Evolutionary conservation across 1,140 invertebrate species (phyloP).

Genomic region (Danaus melanippus): DNA sequence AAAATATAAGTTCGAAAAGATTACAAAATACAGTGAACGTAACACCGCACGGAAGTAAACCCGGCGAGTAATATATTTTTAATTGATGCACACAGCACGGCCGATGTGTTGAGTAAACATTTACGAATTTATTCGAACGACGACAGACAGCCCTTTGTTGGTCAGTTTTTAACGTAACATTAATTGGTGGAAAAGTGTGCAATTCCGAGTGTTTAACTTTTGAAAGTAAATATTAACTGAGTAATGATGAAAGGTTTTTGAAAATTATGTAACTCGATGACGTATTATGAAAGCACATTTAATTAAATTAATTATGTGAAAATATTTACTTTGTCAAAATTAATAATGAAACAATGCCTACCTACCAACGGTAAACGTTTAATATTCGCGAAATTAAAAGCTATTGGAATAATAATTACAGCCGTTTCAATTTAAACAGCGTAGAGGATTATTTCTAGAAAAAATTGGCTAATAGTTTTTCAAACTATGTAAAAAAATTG

Average conservation of each 20-base stretch:
- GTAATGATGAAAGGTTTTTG: constrained; percentile 37
- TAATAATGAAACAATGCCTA: too few species aligned
- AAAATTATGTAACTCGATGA: constrained; percentile 13
- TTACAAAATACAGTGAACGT: constrained; percentile 9
- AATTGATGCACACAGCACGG: constrained; percentile 57
- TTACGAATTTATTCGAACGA: constrained; percentile 51
- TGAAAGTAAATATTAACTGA: constrained; percentile 48
- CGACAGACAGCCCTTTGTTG: constrained; percentile 47
- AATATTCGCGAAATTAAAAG: too few species aligned
- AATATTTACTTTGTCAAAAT: too few species aligned
- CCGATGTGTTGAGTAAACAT: constrained; percentile 64
- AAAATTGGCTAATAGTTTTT: too few species aligned
- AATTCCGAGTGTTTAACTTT: constrained; percentile 50
- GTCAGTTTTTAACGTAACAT: constrained; percentile 46
- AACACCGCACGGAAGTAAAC: constrained; percentile 33
- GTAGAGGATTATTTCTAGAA: too few species aligned
- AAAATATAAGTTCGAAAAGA: neutral
- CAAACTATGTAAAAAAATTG: too few species aligned
- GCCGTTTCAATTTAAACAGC: too few species aligned
- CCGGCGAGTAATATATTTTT: constrained; percentile 59
- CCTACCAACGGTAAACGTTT: too few species aligned
- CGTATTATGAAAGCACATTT: too few species aligned
- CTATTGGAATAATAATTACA: too few species aligned
- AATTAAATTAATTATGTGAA: too few species aligned
- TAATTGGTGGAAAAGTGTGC: constrained; percentile 63